phyloP scores from a whole-genome alignment of 2,888 invertebrate species.

The Spodoptera picta region DNA sequence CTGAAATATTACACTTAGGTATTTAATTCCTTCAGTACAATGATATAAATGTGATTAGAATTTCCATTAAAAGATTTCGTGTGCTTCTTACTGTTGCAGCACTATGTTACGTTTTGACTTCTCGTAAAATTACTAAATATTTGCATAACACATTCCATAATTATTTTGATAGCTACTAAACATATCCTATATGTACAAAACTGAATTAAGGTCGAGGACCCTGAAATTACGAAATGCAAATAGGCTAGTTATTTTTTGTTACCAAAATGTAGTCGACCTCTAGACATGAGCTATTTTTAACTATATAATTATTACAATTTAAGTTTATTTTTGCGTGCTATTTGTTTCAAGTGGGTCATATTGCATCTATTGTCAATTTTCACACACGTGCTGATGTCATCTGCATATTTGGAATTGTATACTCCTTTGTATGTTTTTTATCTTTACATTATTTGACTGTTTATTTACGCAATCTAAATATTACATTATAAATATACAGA shows the following conservation, averaged over 20 bases:
- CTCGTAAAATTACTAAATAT: slow-evolving; percentile 30
- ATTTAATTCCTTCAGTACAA: too few species aligned
- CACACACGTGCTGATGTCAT: slow-evolving; percentile 8
- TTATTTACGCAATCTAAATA: too few species aligned
- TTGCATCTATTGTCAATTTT: slow-evolving; percentile 9
- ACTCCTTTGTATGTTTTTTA: too few species aligned
- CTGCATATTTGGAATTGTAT: neutral
- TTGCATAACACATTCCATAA: slow-evolving; percentile 60
- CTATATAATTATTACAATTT: slow-evolving; percentile 67
- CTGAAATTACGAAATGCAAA: slow-evolving; percentile 57
- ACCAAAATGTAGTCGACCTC: slow-evolving; percentile 69
- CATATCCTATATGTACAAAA: slow-evolving; percentile 51
- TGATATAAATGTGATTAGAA: too few species aligned
- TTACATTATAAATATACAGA: too few species aligned
- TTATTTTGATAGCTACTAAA: slow-evolving; percentile 52
- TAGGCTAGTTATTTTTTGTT: slow-evolving; percentile 55
- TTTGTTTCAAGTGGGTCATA: slow-evolving; percentile 1
- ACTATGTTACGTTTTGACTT: too few species aligned
- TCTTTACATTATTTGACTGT: too few species aligned
- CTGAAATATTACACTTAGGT: too few species aligned
- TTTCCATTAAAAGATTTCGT: too few species aligned
- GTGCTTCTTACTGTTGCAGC: too few species aligned
- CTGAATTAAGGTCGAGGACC: slow-evolving; percentile 78
- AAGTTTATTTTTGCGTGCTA: neutral
- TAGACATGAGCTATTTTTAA: slow-evolving; percentile 55